These are phyloP conservation scores for Sebastes nivosus DNA, from an alignment of 2,797 vertebrate genomes.

Conservation along the genomic window DNA sequence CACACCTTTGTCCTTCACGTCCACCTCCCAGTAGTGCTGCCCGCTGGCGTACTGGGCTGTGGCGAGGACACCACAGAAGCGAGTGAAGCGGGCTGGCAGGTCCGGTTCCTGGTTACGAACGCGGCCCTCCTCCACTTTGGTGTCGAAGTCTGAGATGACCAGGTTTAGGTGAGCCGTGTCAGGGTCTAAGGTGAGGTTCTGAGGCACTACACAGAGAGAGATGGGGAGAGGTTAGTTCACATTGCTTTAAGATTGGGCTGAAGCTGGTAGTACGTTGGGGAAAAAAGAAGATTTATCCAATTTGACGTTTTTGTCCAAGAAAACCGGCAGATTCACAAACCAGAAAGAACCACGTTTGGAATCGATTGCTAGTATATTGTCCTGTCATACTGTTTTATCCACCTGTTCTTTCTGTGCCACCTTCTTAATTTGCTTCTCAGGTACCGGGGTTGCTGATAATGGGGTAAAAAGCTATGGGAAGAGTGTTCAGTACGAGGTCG, in stretches of 20 bases:
- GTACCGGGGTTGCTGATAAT: too few species aligned
- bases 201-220: slow-evolving; percentile 71
- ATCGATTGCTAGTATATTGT: neutral
- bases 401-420: too few species aligned
- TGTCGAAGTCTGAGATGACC: slow-evolving; percentile 83
- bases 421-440: too few species aligned
- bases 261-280: neutral
- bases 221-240: neutral
- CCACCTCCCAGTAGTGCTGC: slow-evolving; percentile 88
- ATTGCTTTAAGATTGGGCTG: neutral
- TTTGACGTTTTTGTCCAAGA: neutral
- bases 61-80: slow-evolving; percentile 83
- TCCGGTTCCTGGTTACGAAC: slow-evolving; percentile 80
- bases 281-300: neutral
- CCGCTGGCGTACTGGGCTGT: slow-evolving; percentile 83
- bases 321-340: too few species aligned
- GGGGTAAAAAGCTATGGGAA: too few species aligned
- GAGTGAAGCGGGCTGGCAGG: slow-evolving; percentile 79
- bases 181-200: slow-evolving; percentile 84
- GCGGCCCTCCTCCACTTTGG: slow-evolving; percentile 83
- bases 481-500: too few species aligned
- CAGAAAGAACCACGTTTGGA: neutral
- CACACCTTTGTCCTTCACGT: slow-evolving; percentile 85
- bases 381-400: too few species aligned
- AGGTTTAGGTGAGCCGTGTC: slow-evolving; percentile 84